A percentile compares a stretch with the other conserved stretches of the same genome.
phyloP scores from a whole-genome alignment of 2,888 invertebrate species.

The Bombylius major region DNA sequence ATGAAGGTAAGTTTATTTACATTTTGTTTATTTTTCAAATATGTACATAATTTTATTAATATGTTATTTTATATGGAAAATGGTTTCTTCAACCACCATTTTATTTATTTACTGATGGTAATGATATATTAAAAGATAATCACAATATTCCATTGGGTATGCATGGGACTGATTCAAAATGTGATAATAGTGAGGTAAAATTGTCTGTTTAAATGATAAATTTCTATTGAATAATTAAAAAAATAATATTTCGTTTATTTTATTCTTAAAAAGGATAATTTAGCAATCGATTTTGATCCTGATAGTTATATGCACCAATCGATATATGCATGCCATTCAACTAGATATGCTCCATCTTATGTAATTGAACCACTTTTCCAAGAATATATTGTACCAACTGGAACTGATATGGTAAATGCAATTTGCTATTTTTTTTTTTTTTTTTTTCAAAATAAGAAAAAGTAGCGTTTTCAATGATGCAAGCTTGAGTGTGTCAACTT shows the following conservation, averaged over 20 bases:
- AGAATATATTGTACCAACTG: constrained; percentile 44
- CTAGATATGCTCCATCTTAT: constrained; percentile 38
- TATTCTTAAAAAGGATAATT: constrained; percentile 14
- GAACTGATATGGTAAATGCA: constrained; percentile 45
- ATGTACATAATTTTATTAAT: no score
- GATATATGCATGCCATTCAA: constrained; percentile 46
- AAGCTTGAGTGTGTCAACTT: no score
- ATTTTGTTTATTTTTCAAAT: no score
- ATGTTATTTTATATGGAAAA: constrained; percentile 19
- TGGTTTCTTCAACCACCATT: constrained; percentile 32
- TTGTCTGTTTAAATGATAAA: constrained; percentile 10
- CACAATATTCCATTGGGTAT: constrained; percentile 47
- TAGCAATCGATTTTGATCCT: constrained; percentile 23
- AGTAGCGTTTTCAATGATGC: constrained; percentile 1
- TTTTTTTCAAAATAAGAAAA: no score
- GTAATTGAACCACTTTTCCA: constrained; percentile 38
- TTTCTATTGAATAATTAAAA: background rate
- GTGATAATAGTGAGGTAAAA: constrained; percentile 54
- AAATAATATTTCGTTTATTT: background rate
- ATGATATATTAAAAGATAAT: constrained; percentile 18
- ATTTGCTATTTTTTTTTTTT: no score
- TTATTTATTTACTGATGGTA: constrained; percentile 10
- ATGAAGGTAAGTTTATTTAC: no score
- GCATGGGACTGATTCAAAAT: constrained; percentile 40
- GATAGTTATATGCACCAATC: constrained; percentile 21